Base-by-base conservation (phyloP, 35 echinoderm and acorn worm species). In the Heliocidaris tuberculata region DNA sequence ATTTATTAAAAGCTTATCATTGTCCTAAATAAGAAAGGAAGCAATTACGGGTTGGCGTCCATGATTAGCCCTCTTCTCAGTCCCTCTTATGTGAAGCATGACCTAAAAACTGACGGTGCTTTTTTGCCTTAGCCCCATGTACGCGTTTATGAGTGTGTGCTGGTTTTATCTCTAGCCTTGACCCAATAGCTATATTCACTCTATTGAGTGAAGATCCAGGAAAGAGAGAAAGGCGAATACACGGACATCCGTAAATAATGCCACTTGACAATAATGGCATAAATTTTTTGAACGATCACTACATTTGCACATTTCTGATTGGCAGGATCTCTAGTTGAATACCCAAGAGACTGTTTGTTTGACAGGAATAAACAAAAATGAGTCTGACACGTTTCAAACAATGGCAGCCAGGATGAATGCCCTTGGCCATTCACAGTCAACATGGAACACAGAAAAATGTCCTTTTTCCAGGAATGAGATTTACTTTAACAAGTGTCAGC, bases 151-250 rank as follows among this genome's bases (percentile, higher is more conserved):
- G 13, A 56, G 48, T 30, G 35, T 7, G 27, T 65, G 56, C 56
- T 65, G 29, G n/a, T 52, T 93, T 94, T 35, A 94, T 65, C 93
- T 52, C 2, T 65, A 94, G 93, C 70, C 59, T 65, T 94, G 65
- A 78, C 65, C 65, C 21, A 78, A 78, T 78, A 78, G 21, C 65
- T 78, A 78, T 78, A 78, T 78, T 78, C 21, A 78, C 65, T 7
- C 7, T 27, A 27, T 78, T 78, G 65, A 21, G 52, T 56, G 52
- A 78, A 78, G 27, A 78, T 78, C 65, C 65, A 78, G 65, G 65
- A 19, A 78, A 78, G 65, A 19, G 8, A 78, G 65, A 78, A 78
- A 78, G 27, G 35, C 15, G 8, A 56, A 56, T 2, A 13, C 11
- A 56, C 11, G 7, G 11, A 56, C 52, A 56, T 56, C 52, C 52